Percentiles rank a stretch among this genome's conserved stretches.
These are phyloP conservation scores for Crenichthys baileyi DNA, from an alignment of 2,797 vertebrate species.

Conservation along the genomic window DNA sequence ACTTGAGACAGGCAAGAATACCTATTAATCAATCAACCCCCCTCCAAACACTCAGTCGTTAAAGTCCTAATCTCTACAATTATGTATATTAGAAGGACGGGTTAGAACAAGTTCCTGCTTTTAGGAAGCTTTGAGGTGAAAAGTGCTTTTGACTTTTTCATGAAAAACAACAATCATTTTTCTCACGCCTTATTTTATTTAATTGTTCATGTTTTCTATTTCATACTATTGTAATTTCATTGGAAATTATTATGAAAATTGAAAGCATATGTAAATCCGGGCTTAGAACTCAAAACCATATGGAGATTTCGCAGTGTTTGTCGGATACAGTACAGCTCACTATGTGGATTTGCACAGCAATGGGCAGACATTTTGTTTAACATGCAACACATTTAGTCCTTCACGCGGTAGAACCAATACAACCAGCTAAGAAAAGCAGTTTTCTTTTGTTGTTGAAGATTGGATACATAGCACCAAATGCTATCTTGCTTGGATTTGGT, in stretches of 20 bases:
- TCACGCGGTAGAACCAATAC: neutral
- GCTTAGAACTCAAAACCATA: neutral
- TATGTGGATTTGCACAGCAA: neutral
- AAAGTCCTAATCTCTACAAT: neutral
- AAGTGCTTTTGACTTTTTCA: neutral
- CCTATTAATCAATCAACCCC: slow-evolving; percentile 7
- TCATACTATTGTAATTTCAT: neutral
- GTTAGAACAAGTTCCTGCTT: slow-evolving; percentile 9
- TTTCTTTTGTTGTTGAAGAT: slow-evolving; percentile 26
- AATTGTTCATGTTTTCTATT: neutral
- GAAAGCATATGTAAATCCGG: neutral
- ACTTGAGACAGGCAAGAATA: neutral
- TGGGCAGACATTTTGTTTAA: neutral
- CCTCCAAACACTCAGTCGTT: neutral
- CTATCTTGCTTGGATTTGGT: slow-evolving; percentile 59
- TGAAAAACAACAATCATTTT: neutral
- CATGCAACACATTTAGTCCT: neutral
- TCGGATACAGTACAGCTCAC: neutral
- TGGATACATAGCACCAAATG: slow-evolving; percentile 36
- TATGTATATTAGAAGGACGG: slow-evolving; percentile 2
- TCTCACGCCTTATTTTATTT: neutral
- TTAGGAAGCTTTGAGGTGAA: neutral
- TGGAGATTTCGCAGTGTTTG: neutral
- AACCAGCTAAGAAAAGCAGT: slow-evolving; percentile 10
- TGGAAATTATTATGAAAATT: neutral